Base-by-base conservation (phyloP, 2,113 vertebrate genomes). In the Proterorhinus semilunaris region DNA sequence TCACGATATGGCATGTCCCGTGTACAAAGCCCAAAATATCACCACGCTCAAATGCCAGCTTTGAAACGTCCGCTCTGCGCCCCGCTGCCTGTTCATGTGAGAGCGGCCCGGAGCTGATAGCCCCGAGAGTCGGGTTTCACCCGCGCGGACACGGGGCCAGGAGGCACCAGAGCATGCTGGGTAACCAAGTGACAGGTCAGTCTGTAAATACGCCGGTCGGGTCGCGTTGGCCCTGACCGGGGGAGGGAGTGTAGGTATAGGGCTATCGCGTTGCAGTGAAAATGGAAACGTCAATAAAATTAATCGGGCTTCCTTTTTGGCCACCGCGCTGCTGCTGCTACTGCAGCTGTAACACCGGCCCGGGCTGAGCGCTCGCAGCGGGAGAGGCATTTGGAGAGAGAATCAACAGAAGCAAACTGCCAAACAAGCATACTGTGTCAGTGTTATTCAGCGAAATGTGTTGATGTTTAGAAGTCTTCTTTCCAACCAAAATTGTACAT, bases 271-370 rank as follows among this genome's bases (percentile, higher is more conserved):
- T 97, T 97, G 95, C 96, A 96, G 95, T 94, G 95, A 98, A 97
- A 98, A 98, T 97, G 96, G 96, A 97, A 98, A 98, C 95, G 94
- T 97, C 96, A 98, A 98, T 98, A 98, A 97, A 97, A 98, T 97
- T 95, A 97, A 98, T 98, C 96, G 96, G 94, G 94, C 92, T 79
- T 93, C 93, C 94, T 95, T 36, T 95, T 96, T 95, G 95, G 94
- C 94, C 92, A 92, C 93, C 91, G 93, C 83, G 27, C 27, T 36
- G 27, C 27, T 36, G 27, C 27, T 36, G 27, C 27, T 36, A 36
- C 27, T 36, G 27, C 27, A 4, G 82, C 65, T 79, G 89, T 92
- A 90, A 89, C 84, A 92, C 85, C 82, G 87, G 84, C 86, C 80
- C 87, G 88, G 91, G 89, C 88, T 86, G 89, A 86, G 77, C 85